Base-by-base conservation (phyloP, 2,888 invertebrate genomes). In the Mimachlamys varia region DNA sequence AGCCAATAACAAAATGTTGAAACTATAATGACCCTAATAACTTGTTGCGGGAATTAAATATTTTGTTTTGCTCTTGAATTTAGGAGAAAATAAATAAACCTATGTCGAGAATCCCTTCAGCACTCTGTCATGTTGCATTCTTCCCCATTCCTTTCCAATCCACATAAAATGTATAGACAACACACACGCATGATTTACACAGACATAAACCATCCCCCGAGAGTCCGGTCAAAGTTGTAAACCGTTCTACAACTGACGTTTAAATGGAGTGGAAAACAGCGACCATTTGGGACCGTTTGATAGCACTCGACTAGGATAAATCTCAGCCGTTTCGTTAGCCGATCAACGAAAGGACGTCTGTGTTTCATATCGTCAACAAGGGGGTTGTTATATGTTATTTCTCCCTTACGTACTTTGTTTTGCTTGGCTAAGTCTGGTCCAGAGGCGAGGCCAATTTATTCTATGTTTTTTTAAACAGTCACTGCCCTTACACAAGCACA, bases 261-360 rank as follows among this genome's bases (percentile, higher is more conserved):
- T 76, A 76, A 76, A 76, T 76, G 76, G 27, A 76, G 76, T 76
- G 76, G 76, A 76, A 76, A 44, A 76, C 33, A 76, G 33, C 76
- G 22, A 33, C n/a, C 62, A 62, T n/a, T 62, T 7, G 22, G 76
- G 33, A 76, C 33, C 76, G 76, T 33, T 76, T 76, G 33, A 76
- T 76, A 76, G 27, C 76, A 76, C 33, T 76, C 76, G 33, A 19
- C 7, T 27, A 33, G 76, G 76, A 76, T 62, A 76, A 33, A 76
- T 27, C 33, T 76, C 53, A 19, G 44, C 7, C 19, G 53, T 53
- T 53, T 62, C 27, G 76, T 33, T 76, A 76, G 27, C 76, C 33
- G 76, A 76, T 76, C 76, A 76, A 76, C 76, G 33, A 13, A 62
- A 27, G 33, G 76, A 76, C 33, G 76, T 33, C 12, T 76, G 33